Evolutionary conservation across 64 coral and sea anemone genomes (phyloP).

Genomic region (Stichodactyla helianthus): DNA sequence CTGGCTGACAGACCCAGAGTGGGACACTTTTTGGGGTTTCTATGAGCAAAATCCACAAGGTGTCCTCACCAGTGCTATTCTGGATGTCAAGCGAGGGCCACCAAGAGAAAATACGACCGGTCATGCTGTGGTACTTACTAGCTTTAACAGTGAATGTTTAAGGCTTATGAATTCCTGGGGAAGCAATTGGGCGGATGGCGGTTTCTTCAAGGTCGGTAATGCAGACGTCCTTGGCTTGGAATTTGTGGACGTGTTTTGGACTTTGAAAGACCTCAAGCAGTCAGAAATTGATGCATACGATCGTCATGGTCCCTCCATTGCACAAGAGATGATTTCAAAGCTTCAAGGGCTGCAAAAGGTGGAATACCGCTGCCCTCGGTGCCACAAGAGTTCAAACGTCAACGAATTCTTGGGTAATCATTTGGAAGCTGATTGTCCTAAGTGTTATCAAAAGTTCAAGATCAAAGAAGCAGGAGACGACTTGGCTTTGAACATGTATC

Average conservation of each 20-base stretch:
- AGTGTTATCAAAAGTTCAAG: neutral
- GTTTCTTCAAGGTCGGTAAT: constrained; percentile 20
- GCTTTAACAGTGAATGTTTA: constrained; percentile 31
- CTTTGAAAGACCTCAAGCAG: neutral
- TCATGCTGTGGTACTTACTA: constrained; percentile 37
- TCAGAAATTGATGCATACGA: neutral
- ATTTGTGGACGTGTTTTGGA: constrained; percentile 29
- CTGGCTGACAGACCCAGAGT: constrained; percentile 5
- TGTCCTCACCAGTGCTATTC: neutral
- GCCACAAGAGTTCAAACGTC: neutral
- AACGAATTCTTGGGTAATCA: constrained; percentile 2
- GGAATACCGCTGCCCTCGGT: constrained; percentile 3
- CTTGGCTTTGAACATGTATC: constrained; percentile 40
- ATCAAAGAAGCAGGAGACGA: constrained; percentile 12
- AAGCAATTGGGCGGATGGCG: neutral
- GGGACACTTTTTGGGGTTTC: neutral
- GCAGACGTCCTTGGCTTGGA: constrained; percentile 32
- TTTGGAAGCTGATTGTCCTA: constrained; percentile 12
- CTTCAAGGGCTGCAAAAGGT: neutral
- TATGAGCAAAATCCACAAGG: neutral
- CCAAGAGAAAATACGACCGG: neutral
- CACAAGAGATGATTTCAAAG: neutral
- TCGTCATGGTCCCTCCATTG: neutral
- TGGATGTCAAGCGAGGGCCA: neutral
- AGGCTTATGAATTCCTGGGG: constrained; percentile 38